Evolutionary conservation across 1,140 invertebrate genomes (phyloP).

Genomic region (Goniozus legneri): DNA sequence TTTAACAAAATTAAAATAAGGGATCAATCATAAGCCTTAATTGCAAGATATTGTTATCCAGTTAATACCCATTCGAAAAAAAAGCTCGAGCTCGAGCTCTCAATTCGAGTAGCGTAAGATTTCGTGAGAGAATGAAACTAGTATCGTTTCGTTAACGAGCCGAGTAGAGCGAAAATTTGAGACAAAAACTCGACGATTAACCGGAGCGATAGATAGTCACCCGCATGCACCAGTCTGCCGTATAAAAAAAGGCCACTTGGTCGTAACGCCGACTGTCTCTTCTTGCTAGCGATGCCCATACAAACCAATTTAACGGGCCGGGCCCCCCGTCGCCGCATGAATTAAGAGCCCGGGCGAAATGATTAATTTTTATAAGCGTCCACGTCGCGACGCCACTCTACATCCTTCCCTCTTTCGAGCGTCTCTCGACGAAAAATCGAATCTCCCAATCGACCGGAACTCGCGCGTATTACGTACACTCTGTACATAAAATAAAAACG

Average conservation of each 20-base stretch:
- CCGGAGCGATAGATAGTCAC: conserved; percentile 9
- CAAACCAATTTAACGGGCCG: conserved; percentile 35
- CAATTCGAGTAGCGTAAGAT: conserved; percentile 10
- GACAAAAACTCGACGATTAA: not conserved
- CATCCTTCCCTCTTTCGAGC: too few relatives aligned
- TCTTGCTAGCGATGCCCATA: conserved; percentile 21
- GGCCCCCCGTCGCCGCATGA: conserved; percentile 23
- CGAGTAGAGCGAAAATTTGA: conserved; percentile 1
- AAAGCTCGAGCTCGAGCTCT: too few relatives aligned
- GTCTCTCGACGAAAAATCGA: too few relatives aligned
- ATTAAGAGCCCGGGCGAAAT: conserved; percentile 39
- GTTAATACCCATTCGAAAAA: too few relatives aligned
- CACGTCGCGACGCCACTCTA: conserved; percentile 8
- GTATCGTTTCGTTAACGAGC: conserved; percentile 1
- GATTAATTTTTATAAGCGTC: conserved; percentile 36
- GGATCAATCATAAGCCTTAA: too few relatives aligned
- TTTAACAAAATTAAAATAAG: too few relatives aligned
- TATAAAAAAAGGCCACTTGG: conserved; percentile 24
- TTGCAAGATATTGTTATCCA: too few relatives aligned
- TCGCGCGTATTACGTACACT: conserved; percentile 13
- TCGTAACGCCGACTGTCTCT: conserved; percentile 1
- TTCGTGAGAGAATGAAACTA: conserved; percentile 15
- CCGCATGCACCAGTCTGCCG: conserved; percentile 34
- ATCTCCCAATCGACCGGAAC: conserved; percentile 12
- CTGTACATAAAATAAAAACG: conserved; percentile 15